Evolutionary conservation across 2,797 vertebrate species (phyloP), one percentile per base, ranked within the genome.

Genomic region (Chaetophractus vellerosus): DNA sequence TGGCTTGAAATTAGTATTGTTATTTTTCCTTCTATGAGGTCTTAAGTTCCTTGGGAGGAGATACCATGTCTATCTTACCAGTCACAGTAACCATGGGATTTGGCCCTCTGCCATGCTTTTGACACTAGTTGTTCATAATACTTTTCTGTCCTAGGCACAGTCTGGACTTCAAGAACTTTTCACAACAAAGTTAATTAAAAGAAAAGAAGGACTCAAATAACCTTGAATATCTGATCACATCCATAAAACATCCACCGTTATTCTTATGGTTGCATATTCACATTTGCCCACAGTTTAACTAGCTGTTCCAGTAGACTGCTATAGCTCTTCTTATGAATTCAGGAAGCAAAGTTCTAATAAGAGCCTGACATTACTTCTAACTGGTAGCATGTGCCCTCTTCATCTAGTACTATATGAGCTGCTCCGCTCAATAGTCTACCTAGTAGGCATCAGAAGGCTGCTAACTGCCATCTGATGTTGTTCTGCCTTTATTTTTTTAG

Each of bases 1-100:
- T 61, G 68, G 45, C 71, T 50, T 74, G 26, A 57, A 78, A 57
- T 66, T 80, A 31, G 12, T 52, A 16, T 52, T 52, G 4, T 69
- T 52, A n/a, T 41, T 31, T 6, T 23, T 33, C 3, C 18, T 21
- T 0, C 45, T 48, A 16, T 4, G 19, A 48, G 38, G 28, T 31
- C 1, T 59, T 75, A 9, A 23, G 41, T 59, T 88, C 88, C 38
- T 48, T 93, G 41, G 45, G 24, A 75, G 61, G 26, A 48, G 15
- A 24, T 6, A 0, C 24, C 24, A 9, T n/a, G 36, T 33, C 45
- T 50, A 12, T 26, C 24, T 1, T 68, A 21, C 2, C n/a, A 2
- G 3, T 74, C 81, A 66, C 38, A 31, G 12, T 14, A 33, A 36
- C 21, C 33, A 4, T 9, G 15, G 36, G 18, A 1, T 38, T 9